Conservation (phyloP, 2,113 vertebrate genomes). For the Microcebus griseorufus region DNA sequence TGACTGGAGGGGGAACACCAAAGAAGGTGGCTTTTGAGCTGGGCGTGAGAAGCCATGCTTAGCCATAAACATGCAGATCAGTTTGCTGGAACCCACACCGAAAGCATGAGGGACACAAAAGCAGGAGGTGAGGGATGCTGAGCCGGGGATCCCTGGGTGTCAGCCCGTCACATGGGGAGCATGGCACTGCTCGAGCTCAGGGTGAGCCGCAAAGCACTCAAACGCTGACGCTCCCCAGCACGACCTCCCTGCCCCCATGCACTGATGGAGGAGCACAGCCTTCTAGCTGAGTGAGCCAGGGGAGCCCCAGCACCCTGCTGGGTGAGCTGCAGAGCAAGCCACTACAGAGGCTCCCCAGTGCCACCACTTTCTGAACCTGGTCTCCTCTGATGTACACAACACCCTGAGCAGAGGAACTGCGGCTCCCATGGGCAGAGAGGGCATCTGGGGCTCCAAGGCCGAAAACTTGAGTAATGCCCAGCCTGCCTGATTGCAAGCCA, state of each 20-base stretch:
- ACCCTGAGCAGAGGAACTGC: neutral
- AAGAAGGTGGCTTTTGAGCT: neutral
- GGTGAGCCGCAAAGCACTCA: neutral
- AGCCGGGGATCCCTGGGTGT: neutral
- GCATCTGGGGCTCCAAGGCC: neutral
- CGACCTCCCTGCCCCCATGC: accelerated
- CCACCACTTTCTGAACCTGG: neutral
- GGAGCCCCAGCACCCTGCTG: neutral
- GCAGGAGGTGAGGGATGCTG: neutral
- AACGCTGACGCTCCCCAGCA: neutral
- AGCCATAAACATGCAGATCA: neutral
- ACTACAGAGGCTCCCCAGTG: neutral
- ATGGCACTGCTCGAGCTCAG: neutral
- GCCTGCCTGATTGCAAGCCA: neutral
- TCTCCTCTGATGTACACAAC: neutral
- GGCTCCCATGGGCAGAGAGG: neutral
- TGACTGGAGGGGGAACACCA: neutral
- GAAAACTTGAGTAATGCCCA: neutral
- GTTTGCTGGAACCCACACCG: neutral
- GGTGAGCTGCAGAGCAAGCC: neutral
- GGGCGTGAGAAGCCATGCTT: neutral
- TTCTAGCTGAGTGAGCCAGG: neutral
- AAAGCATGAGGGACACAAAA: neutral
- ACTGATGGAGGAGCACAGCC: neutral
- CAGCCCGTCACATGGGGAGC: neutral